These are phyloP conservation scores for Myocastor coypus DNA, from an alignment of 2,113 vertebrate species.

Conservation along the genomic window DNA sequence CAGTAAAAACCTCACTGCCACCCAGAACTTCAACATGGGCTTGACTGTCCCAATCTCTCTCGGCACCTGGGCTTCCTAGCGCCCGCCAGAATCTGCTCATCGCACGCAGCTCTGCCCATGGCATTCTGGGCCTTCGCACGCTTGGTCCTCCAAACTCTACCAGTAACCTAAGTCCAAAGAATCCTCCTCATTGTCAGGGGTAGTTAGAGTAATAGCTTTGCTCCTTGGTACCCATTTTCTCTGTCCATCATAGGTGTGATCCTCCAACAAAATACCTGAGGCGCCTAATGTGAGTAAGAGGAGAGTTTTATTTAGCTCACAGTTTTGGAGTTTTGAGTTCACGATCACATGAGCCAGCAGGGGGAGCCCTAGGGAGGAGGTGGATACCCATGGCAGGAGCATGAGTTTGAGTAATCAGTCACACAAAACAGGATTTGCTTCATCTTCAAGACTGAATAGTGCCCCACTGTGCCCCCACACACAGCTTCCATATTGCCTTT, in stretches of 20 bases:
- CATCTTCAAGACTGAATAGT: not conserved
- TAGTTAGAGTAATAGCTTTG: not conserved
- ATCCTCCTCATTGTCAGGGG: not conserved
- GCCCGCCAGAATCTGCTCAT: not conserved
- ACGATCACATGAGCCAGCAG: no score
- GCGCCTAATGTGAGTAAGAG: no score
- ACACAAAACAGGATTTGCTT: not conserved
- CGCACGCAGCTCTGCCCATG: not conserved
- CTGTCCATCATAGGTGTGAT: not conserved
- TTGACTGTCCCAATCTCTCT: not conserved
- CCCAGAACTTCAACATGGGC: not conserved
- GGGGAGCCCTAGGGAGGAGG: not conserved
- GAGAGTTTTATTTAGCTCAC: not conserved
- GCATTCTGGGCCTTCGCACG: not conserved
- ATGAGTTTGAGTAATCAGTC: not conserved
- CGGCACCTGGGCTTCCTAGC: no score
- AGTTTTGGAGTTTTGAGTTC: not conserved
- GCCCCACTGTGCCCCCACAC: accelerated
- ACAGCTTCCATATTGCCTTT: not conserved
- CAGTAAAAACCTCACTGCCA: not conserved
- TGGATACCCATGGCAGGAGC: not conserved
- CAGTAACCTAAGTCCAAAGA: not conserved
- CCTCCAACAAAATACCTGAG: not conserved
- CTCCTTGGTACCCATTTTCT: no score
- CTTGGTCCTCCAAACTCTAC: not conserved